Conservation (phyloP, 2,113 vertebrate genomes). For the Colossoma macropomum region DNA sequence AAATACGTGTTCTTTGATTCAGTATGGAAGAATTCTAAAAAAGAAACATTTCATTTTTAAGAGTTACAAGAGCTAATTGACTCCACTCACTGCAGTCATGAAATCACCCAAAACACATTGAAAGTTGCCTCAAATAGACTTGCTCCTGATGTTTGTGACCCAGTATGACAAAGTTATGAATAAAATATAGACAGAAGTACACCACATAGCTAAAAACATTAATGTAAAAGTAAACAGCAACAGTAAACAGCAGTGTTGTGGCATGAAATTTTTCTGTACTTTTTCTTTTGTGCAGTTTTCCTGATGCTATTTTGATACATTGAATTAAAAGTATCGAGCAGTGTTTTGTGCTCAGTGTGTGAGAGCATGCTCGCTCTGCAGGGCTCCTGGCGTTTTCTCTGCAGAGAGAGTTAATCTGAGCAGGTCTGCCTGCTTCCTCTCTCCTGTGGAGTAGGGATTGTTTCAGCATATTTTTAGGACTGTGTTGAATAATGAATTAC, state of each 20-base stretch:
- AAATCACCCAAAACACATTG: no score
- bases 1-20: no score
- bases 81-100: no score
- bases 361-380: background rate
- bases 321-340: background rate
- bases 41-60: no score
- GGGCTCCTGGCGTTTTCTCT: slow-evolving; percentile 32
- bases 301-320: background rate
- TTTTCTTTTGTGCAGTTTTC: background rate
- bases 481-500: slow-evolving; percentile 76
- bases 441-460: slow-evolving; percentile 45
- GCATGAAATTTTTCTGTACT: background rate
- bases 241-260: background rate
- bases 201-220: no score
- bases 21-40: no score
- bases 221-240: no score
- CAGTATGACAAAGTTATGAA: no score
- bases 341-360: background rate
- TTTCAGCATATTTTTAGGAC: slow-evolving; percentile 71
- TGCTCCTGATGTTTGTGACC: no score
- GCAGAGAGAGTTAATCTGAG: slow-evolving; percentile 17
- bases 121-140: no score
- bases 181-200: no score
- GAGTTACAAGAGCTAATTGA: no score
- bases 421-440: slow-evolving; percentile 15